These are phyloP conservation scores for Caenorhabditis latens DNA, from an alignment of 1,140 invertebrate species.

Conservation along the genomic window DNA sequence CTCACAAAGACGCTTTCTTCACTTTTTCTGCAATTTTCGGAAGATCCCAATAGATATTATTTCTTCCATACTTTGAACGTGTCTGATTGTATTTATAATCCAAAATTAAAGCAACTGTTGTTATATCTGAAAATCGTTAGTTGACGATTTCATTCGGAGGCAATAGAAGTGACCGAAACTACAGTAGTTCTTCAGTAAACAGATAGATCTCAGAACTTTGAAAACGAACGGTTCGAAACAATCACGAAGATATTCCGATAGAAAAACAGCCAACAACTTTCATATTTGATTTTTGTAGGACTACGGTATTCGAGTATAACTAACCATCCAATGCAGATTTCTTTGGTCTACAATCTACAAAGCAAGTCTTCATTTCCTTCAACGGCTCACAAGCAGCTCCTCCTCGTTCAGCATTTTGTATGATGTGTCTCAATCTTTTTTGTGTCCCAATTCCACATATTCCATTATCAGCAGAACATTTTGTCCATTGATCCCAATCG, in stretches of 20 bases:
- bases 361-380: conserved; percentile 68
- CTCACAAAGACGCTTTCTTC: conserved; percentile 60
- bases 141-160: too few species aligned
- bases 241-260: too few species aligned
- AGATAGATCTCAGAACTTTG: too few species aligned
- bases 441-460: conserved; percentile 67
- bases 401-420: conserved; percentile 61
- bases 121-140: conserved; percentile 66
- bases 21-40: conserved; percentile 61
- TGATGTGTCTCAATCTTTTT: conserved; percentile 63
- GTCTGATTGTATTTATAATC: conserved; percentile 71
- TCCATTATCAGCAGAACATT: conserved; percentile 65
- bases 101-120: conserved; percentile 70
- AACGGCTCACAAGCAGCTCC: conserved; percentile 65
- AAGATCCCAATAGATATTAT: conserved; percentile 62
- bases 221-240: too few species aligned
- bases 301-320: background rate
- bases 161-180: too few species aligned
- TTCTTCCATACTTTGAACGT: conserved; percentile 49
- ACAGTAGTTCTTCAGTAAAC: too few species aligned
- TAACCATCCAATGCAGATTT: conserved; percentile 31
- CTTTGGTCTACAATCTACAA: conserved; percentile 63
- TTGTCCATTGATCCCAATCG: conserved; percentile 66
- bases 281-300: background rate
- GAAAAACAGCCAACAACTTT: too few species aligned